Conservation (phyloP, 2,888 invertebrate genomes). For the Pristionchus exspectatus region DNA sequence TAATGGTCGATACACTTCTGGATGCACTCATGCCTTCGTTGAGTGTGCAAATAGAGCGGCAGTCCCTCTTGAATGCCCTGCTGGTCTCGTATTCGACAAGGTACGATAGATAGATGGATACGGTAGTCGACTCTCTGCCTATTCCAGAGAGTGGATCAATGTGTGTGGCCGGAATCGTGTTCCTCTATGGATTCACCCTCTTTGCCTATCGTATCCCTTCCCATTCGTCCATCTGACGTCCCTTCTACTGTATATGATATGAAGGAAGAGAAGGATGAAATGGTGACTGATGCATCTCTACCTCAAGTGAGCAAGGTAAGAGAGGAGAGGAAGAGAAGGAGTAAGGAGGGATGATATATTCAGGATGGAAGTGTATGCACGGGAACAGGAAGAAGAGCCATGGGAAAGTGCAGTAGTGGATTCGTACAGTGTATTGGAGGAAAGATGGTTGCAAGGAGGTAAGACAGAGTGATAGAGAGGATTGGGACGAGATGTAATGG, state of each 20-base stretch:
- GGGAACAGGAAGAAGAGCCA: conserved; percentile 44
- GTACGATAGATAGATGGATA: conserved; percentile 17
- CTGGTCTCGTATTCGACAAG: conserved; percentile 49
- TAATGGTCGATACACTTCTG: conserved; percentile 45
- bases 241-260: conserved; percentile 7
- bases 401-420: conserved; percentile 34
- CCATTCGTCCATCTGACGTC: conserved; percentile 1
- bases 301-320: conserved; percentile 15
- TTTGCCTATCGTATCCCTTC: conserved; percentile 16
- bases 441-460: conserved; percentile 50
- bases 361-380: conserved; percentile 46
- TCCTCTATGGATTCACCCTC: not conserved
- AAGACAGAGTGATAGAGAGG: not conserved
- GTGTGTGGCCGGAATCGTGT: conserved; percentile 24
- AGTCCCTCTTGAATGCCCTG: conserved; percentile 16
- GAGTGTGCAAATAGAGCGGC: conserved; percentile 23
- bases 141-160: conserved; percentile 3
- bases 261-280: conserved; percentile 23
- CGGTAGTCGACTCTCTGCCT: not conserved
- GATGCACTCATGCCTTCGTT: conserved; percentile 47
- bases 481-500: not conserved
- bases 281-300: conserved; percentile 16
- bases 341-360: not conserved
- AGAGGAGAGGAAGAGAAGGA: not conserved
- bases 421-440: conserved; percentile 54